Evolutionary conservation across 2,797 vertebrate species (phyloP).

Genomic region (Agapornis canus): DNA sequence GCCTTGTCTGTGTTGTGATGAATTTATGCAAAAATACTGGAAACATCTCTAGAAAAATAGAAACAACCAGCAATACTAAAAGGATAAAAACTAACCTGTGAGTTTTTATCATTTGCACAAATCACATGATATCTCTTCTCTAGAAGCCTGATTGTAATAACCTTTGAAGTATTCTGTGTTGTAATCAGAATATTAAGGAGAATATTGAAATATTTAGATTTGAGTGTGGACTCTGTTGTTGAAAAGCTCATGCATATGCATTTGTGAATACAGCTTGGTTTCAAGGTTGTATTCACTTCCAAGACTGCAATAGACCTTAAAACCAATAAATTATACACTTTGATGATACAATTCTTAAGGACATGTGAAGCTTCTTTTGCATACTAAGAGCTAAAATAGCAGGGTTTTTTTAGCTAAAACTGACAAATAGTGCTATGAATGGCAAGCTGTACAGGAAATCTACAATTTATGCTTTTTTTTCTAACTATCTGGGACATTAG

Average conservation of each 20-base stretch:
- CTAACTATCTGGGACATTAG: neutral
- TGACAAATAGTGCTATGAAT: neutral
- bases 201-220: neutral
- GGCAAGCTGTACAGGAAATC: neutral
- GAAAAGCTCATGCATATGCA: neutral
- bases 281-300: neutral
- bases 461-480: neutral
- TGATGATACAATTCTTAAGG: neutral
- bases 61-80: neutral
- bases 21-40: neutral
- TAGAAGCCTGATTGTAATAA: neutral
- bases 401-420: accelerated
- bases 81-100: neutral
- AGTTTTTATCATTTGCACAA: neutral
- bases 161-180: neutral
- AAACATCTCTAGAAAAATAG: neutral
- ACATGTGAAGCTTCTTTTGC: neutral
- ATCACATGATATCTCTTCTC: neutral
- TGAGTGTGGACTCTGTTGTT: neutral
- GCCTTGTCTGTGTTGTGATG: neutral
- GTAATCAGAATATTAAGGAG: neutral
- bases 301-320: neutral
- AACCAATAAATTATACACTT: neutral
- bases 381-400: neutral
- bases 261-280: neutral